Evolutionary conservation across 2,888 invertebrate genomes (phyloP).

Genomic region (Hyalella azteca): DNA sequence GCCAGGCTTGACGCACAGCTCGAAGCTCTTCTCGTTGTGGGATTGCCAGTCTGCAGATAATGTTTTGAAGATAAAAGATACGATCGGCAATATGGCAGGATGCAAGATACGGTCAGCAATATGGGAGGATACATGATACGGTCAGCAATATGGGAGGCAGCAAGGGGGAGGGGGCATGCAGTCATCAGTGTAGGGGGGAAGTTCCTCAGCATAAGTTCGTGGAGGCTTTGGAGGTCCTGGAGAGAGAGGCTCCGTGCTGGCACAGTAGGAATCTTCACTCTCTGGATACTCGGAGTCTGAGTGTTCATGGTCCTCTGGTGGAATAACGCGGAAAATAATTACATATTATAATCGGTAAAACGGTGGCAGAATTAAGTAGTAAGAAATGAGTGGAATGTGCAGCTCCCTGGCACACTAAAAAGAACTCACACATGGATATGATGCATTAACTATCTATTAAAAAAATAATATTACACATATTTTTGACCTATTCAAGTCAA

Average conservation of each 20-base stretch:
- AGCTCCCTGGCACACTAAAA: no score
- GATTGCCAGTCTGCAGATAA: conserved; percentile 35
- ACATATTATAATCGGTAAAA: no score
- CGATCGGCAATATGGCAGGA: neutral
- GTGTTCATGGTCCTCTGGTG: conserved; percentile 7
- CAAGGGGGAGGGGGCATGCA: neutral
- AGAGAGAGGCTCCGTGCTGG: neutral
- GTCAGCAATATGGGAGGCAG: neutral
- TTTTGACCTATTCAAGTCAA: no score
- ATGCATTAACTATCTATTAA: no score
- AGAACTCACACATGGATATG: no score
- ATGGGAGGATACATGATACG: neutral
- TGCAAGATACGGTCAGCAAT: neutral
- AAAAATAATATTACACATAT: no score
- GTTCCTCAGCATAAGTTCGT: conserved; percentile 36
- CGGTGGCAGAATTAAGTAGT: no score
- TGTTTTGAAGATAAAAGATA: neutral
- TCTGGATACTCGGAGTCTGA: conserved; percentile 54
- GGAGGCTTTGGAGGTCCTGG: conserved; percentile 56
- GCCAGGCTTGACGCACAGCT: conserved; percentile 57
- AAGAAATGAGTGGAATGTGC: no score
- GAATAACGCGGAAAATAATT: no score
- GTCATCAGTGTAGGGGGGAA: neutral
- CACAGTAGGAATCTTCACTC: conserved; percentile 47
- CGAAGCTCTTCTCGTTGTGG: conserved; percentile 46